These are phyloP conservation scores for Leptosomus discolor DNA, from an alignment of 2,113 vertebrate species.

Conservation along the genomic window DNA sequence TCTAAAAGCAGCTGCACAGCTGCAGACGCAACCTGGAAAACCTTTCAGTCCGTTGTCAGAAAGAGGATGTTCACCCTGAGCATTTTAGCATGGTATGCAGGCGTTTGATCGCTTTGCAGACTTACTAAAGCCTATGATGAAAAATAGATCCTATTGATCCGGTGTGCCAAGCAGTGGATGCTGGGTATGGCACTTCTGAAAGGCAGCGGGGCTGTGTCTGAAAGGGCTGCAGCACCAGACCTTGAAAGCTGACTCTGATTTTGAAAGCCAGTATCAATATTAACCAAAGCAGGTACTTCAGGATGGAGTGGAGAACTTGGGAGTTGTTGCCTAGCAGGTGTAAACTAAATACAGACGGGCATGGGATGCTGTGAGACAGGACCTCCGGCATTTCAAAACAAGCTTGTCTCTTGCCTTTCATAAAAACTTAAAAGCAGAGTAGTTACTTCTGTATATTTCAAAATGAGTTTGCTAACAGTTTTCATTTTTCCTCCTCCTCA, in stretches of 20 bases:
- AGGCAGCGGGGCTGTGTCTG: background rate
- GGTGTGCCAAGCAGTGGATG: accelerated
- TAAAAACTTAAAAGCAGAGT: background rate
- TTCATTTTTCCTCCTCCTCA: background rate
- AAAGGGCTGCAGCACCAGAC: background rate
- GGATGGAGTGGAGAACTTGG: background rate
- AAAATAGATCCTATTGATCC: background rate
- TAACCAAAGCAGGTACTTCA: background rate
- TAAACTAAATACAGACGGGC: background rate
- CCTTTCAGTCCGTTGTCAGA: background rate
- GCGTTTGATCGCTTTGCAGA: background rate
- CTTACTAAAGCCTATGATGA: background rate
- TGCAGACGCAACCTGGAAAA: background rate
- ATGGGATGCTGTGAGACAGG: background rate
- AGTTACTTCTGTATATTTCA: background rate
- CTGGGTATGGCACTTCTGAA: background rate
- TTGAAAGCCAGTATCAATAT: background rate
- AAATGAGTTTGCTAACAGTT: background rate
- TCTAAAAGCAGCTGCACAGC: background rate
- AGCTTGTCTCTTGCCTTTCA: background rate
- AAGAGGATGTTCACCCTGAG: background rate
- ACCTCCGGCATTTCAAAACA: background rate
- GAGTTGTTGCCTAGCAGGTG: background rate
- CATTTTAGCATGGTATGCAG: background rate
- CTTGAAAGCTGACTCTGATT: background rate